Base-by-base conservation (phyloP, 2,797 vertebrate genomes). In the Ceyx erithaca region DNA sequence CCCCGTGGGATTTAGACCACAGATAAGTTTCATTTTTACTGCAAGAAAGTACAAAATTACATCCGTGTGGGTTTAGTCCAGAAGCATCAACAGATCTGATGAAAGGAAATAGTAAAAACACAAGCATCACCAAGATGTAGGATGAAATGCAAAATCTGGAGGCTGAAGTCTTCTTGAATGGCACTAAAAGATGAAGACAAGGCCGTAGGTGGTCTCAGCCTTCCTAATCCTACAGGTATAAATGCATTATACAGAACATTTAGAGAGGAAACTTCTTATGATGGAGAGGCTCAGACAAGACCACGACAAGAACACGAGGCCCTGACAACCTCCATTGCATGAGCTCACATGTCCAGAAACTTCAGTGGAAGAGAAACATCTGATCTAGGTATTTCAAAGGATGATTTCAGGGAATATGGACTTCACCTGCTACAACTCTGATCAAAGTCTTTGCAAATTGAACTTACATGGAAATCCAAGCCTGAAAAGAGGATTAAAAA, bases 31-130 rank as follows among this genome's bases (percentile, higher is more conserved):
- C 89, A 31, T 20, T 91, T 94, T 91, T 57, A 80, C 26, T 3
- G 3, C 43, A 80, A 26, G 5, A 10, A 48, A 91, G 75, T 49
- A 82, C 80, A 71, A 89, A 93, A 92, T 91, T 58, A 78, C 35
- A 81, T 89, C 51, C 80, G 55, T 48, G 40, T 3, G 4, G 30
- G 33, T 92, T 88, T 78, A 82, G 64, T 71, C 63, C 77, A 87
- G 83, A 95, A 70, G 8, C 55, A 62, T 48, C 9, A 33, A 54
- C 6, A 79, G 63, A 73, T 57, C 30, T 73, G 75, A 90, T 35
- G 30, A 92, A 92, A 83, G 45, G 20, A 84, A 93, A 90, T 3
- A 43, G 67, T 94, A 78, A 84, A 43, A 82, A 89, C 9, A 41
- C 10, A 92, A 89, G 66, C 6, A 8, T 58, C 30, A 17, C 8